These are phyloP conservation scores for Cotesia glomerata DNA, from an alignment of 1,140 invertebrate species.

Conservation along the genomic window DNA sequence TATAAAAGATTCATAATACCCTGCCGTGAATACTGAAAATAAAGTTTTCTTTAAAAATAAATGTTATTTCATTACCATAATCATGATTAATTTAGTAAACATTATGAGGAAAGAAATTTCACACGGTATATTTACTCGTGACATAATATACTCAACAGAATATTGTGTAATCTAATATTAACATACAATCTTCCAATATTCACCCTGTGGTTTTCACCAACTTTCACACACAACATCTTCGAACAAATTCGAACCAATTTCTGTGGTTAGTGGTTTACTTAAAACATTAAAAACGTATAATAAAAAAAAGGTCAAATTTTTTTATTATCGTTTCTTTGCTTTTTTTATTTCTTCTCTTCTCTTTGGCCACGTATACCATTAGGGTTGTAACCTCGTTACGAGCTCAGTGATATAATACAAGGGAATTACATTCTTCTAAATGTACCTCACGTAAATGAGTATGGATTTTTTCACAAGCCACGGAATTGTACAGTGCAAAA, in stretches of 20 bases:
- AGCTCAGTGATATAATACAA: conserved; percentile 1
- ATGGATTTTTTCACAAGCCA: too few species aligned
- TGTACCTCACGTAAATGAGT: not conserved
- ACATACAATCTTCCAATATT: conserved; percentile 3
- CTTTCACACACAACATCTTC: not conserved
- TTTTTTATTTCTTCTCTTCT: not conserved
- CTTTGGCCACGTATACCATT: conserved; percentile 8
- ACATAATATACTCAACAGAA: not conserved
- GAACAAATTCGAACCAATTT: conserved; percentile 3
- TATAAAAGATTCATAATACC: too few species aligned
- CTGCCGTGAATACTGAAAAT: too few species aligned
- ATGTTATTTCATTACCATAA: too few species aligned
- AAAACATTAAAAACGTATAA: not conserved
- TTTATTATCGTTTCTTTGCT: not conserved
- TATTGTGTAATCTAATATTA: conserved; percentile 7
- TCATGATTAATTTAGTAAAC: too few species aligned
- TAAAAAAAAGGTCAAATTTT: not conserved
- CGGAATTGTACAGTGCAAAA: too few species aligned
- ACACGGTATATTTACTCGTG: too few species aligned
- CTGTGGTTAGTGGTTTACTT: not conserved
- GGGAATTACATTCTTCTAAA: not conserved
- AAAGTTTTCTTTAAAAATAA: too few species aligned
- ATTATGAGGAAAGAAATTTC: too few species aligned
- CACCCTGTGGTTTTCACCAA: not conserved
- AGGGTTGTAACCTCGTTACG: conserved; percentile 17